phyloP scores from a whole-genome alignment of 1,140 invertebrate species.

The Physella acuta region DNA sequence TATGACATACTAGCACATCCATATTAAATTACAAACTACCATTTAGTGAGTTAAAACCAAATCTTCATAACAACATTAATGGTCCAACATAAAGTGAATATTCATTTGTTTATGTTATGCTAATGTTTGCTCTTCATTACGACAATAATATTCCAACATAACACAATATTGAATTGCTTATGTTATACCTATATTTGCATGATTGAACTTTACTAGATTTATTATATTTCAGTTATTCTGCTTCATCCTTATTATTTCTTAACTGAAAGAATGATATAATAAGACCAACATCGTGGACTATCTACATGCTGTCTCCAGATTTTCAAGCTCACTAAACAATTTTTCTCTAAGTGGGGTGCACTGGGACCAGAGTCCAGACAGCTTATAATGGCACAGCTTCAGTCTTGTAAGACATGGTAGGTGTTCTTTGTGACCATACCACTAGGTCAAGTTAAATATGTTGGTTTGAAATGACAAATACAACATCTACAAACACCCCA shows the following conservation, averaged over 20 bases:
- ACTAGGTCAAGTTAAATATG: too few species aligned
- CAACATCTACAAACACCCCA: too few species aligned
- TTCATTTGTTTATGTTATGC: not conserved
- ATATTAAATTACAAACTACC: not conserved
- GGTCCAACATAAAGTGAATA: not conserved
- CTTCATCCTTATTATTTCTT: not conserved
- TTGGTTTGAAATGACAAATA: too few species aligned
- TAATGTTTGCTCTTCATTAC: not conserved
- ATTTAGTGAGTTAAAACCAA: not conserved
- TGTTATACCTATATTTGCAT: not conserved
- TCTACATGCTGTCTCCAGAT: not conserved
- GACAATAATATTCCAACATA: too few species aligned
- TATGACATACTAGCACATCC: not conserved
- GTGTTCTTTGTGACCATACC: too few species aligned
- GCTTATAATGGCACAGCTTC: not conserved
- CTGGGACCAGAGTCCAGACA: not conserved
- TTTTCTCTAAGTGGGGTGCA: not conserved
- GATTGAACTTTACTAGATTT: not conserved
- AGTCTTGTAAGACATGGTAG: not conserved
- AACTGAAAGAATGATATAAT: not conserved
- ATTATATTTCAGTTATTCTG: not conserved
- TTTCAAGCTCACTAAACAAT: not conserved
- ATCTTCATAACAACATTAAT: not conserved
- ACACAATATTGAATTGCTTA: not conserved
- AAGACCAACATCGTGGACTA: not conserved